Percentiles rank a stretch among this genome's conserved stretches.
These are phyloP conservation scores for Machimus rusticus DNA, from an alignment of 2,888 invertebrate species.

Conservation along the genomic window DNA sequence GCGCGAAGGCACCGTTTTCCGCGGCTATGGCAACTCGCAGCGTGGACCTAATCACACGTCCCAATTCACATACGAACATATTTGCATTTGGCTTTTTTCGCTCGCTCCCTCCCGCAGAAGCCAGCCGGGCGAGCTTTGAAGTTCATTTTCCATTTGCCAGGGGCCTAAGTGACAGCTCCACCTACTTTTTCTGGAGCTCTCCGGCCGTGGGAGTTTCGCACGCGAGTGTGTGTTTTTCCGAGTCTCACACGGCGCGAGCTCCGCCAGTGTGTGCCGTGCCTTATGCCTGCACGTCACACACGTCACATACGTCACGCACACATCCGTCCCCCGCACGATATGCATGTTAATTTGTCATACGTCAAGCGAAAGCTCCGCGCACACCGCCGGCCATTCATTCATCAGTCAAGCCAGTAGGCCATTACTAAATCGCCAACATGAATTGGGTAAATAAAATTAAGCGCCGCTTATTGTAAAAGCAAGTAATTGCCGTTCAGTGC, in stretches of 20 bases:
- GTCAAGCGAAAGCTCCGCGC: conserved; percentile 16
- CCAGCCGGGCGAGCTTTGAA: not conserved
- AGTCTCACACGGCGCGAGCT: not conserved
- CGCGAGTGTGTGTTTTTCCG: not conserved
- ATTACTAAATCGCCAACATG: conserved; percentile 25
- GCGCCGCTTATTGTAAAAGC: conserved; percentile 27
- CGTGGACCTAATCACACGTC: conserved; percentile 9
- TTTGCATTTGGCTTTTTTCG: not conserved
- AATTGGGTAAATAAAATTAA: conserved; percentile 36
- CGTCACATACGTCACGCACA: not conserved
- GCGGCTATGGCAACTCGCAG: not conserved
- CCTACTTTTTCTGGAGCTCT: conserved; percentile 13
- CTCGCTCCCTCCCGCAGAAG: not conserved
- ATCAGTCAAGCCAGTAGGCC: conserved; percentile 27
- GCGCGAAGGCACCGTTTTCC: not conserved
- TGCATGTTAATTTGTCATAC: conserved; percentile 36
- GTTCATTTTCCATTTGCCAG: conserved; percentile 16
- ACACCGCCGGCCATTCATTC: conserved; percentile 9
- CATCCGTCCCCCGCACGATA: not conserved
- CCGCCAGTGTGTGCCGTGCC: not conserved
- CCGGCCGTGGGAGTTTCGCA: not conserved
- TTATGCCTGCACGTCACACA: not conserved
- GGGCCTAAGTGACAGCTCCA: conserved; percentile 9
- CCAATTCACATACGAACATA: not conserved
- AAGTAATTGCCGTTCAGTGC: conserved; percentile 24